phyloP scores from a whole-genome alignment of 2,888 invertebrate species.

The Lottia scabra region DNA sequence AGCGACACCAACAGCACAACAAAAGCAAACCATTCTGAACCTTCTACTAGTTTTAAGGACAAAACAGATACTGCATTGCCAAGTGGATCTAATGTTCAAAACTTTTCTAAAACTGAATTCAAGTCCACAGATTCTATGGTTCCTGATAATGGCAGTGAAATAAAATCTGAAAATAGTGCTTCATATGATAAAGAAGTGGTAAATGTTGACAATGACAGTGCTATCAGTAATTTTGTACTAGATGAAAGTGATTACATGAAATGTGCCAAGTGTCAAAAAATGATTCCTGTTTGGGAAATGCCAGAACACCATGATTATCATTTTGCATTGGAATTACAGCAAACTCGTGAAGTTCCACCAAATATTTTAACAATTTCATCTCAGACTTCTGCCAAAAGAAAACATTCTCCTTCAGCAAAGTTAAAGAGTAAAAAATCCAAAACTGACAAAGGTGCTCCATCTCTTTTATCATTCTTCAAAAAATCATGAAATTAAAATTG shows the following conservation, averaged over 20 bases:
- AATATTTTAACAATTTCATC: not conserved
- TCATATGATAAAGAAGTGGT: not conserved
- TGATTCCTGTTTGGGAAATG: slow-evolving; percentile 75
- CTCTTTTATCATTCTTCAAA: slow-evolving; percentile 21
- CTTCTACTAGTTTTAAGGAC: not conserved
- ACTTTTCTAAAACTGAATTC: not conserved
- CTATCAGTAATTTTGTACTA: not conserved
- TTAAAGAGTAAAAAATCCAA: slow-evolving; percentile 17
- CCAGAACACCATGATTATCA: slow-evolving; percentile 87
- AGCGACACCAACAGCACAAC: not conserved
- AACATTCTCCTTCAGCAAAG: not conserved
- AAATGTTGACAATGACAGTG: not conserved
- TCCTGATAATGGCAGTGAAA: not conserved
- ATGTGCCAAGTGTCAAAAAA: slow-evolving; percentile 80
- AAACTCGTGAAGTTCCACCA: slow-evolving; percentile 9
- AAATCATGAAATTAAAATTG: not conserved
- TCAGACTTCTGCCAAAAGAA: not conserved
- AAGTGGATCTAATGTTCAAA: not conserved
- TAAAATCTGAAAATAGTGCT: not conserved
- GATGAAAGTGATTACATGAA: slow-evolving; percentile 24
- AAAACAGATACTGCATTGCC: not conserved
- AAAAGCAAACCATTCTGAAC: not conserved
- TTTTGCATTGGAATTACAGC: slow-evolving; percentile 79
- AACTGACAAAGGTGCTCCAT: slow-evolving; percentile 10
- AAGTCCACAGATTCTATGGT: not conserved